phyloP scores from a whole-genome alignment of 2,797 vertebrate genomes.

The Anomalospiza imberbis region DNA sequence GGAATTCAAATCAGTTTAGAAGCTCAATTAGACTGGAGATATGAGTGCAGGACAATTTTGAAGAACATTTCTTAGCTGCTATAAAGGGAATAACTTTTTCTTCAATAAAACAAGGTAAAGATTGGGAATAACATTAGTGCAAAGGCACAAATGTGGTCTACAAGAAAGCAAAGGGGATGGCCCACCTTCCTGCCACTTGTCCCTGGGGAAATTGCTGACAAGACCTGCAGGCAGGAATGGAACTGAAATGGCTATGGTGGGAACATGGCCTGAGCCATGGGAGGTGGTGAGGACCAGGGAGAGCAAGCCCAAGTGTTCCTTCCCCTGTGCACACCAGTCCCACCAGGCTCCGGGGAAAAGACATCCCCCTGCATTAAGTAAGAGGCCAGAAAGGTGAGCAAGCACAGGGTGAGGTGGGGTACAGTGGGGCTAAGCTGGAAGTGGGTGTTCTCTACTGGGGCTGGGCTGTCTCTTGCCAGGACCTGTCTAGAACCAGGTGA shows the following conservation, averaged over 20 bases:
- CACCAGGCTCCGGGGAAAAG: background rate
- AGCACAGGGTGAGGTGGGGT: background rate
- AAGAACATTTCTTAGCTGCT: background rate
- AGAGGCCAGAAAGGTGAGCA: background rate
- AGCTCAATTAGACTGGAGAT: background rate
- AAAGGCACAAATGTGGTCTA: background rate
- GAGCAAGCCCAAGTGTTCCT: background rate
- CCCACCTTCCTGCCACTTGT: background rate
- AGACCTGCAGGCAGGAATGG: background rate
- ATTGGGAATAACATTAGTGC: background rate
- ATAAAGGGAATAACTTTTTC: background rate
- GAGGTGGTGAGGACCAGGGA: background rate
- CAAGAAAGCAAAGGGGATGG: background rate
- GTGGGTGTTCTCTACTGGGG: background rate
- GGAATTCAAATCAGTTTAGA: background rate
- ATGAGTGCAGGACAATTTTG: background rate
- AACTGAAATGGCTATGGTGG: background rate
- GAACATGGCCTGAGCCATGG: fast-evolving
- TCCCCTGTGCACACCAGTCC: background rate
- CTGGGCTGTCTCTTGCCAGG: background rate
- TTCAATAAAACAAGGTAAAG: background rate
- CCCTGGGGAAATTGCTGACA: background rate
- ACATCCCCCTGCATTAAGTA: background rate
- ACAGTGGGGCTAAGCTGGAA: background rate
- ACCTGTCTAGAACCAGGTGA: background rate